These are phyloP conservation scores for Arctopsyche grandis DNA, from an alignment of 1,140 invertebrate genomes.

Conservation along the genomic window DNA sequence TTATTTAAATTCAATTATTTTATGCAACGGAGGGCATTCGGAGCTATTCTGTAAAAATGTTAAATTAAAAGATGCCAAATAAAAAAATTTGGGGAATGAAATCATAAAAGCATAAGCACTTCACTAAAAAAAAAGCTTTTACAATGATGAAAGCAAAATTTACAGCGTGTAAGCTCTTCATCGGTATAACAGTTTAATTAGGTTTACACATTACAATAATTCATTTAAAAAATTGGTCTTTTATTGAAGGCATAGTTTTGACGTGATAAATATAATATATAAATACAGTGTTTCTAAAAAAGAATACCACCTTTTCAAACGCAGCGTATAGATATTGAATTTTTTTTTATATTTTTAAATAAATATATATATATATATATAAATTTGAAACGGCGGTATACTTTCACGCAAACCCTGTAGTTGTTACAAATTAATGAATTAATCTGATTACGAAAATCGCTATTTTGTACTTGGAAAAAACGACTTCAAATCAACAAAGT, in stretches of 20 bases:
- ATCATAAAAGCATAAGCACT: too few species aligned
- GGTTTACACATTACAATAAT: conserved; percentile 33
- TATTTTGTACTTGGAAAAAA: conserved; percentile 20
- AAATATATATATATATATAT: conserved; percentile 3
- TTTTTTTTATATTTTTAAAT: not conserved
- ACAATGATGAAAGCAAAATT: conserved; percentile 24
- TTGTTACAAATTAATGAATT: not conserved
- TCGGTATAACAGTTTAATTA: conserved; percentile 21
- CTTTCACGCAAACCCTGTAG: conserved; percentile 14
- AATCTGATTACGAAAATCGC: not conserved
- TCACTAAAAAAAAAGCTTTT: not conserved
- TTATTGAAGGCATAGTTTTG: conserved; percentile 34
- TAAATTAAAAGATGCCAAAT: too few species aligned
- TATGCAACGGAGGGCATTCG: too few species aligned
- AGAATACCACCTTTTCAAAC: not conserved
- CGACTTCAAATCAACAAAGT: not conserved
- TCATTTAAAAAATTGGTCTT: conserved; percentile 41
- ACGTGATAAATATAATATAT: conserved; percentile 23
- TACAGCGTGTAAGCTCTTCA: conserved; percentile 32
- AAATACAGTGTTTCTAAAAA: not conserved
- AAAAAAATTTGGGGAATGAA: too few species aligned
- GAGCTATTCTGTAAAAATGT: too few species aligned
- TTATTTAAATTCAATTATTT: too few species aligned
- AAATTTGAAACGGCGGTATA: conserved; percentile 5
- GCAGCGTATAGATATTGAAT: not conserved